phyloP scores from a whole-genome alignment of 2,113 vertebrate genomes.

The Gallinago paraguaiae region DNA sequence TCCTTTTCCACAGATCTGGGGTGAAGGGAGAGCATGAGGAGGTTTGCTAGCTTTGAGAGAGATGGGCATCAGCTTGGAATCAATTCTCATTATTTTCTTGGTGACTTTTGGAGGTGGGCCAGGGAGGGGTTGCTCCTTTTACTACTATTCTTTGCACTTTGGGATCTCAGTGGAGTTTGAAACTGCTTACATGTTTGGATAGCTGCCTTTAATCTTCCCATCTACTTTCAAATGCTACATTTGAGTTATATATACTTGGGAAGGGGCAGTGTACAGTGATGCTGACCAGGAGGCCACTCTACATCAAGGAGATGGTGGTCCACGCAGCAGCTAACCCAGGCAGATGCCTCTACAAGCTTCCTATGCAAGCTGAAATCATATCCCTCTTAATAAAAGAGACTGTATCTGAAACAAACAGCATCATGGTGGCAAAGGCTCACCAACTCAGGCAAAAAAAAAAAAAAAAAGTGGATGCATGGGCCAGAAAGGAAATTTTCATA shows the following conservation, averaged over 20 bases:
- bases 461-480: background rate
- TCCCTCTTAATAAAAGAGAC: background rate
- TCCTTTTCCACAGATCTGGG: background rate
- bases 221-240: background rate
- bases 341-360: background rate
- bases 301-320: background rate
- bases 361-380: background rate
- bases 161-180: background rate
- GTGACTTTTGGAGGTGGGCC: background rate
- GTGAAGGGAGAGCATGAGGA: background rate
- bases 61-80: background rate
- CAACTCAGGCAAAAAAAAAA: background rate
- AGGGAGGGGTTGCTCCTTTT: background rate
- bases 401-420: background rate
- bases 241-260: background rate
- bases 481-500: background rate
- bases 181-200: background rate
- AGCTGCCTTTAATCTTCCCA: background rate
- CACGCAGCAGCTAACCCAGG: background rate
- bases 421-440: background rate
- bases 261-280: background rate
- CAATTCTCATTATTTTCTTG: background rate
- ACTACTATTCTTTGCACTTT: background rate
- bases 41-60: background rate
- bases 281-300: background rate